Evolutionary conservation across 2,888 invertebrate species (phyloP).

Genomic region (Zaprionus obscuricornis): DNA sequence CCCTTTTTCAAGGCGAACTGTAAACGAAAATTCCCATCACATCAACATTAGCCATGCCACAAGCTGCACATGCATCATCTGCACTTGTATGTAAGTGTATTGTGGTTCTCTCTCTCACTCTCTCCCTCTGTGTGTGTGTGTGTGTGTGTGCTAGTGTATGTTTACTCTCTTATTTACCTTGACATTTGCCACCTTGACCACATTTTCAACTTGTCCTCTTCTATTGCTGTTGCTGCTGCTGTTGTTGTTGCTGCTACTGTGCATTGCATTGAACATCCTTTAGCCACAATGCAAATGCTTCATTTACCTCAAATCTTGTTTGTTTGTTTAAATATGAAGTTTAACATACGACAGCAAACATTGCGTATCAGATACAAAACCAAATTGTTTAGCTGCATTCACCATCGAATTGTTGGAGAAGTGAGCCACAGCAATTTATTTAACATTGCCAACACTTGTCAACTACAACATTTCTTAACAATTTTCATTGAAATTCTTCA

Average conservation of each 20-base stretch:
- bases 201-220: conserved; percentile 33
- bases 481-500: no score
- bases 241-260: background rate
- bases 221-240: conserved; percentile 14
- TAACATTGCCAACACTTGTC: no score
- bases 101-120: no score
- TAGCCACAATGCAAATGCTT: conserved; percentile 61
- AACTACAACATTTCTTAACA: no score
- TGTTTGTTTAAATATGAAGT: conserved; percentile 68
- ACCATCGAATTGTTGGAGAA: no score
- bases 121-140: background rate
- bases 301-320: conserved; percentile 56
- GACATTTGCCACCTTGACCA: conserved; percentile 53
- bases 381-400: conserved; percentile 16
- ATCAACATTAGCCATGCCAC: conserved; percentile 42
- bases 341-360: conserved; percentile 22
- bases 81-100: conserved; percentile 3
- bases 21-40: conserved; percentile 42
- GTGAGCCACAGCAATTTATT: no score
- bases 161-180: conserved; percentile 27
- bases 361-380: conserved; percentile 18
- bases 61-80: conserved; percentile 21
- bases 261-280: conserved; percentile 38
- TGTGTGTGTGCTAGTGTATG: conserved; percentile 2
- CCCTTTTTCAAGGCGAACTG: conserved; percentile 28